Base-by-base conservation (phyloP, 2,113 vertebrate genomes). In the Camelus dromedarius region DNA sequence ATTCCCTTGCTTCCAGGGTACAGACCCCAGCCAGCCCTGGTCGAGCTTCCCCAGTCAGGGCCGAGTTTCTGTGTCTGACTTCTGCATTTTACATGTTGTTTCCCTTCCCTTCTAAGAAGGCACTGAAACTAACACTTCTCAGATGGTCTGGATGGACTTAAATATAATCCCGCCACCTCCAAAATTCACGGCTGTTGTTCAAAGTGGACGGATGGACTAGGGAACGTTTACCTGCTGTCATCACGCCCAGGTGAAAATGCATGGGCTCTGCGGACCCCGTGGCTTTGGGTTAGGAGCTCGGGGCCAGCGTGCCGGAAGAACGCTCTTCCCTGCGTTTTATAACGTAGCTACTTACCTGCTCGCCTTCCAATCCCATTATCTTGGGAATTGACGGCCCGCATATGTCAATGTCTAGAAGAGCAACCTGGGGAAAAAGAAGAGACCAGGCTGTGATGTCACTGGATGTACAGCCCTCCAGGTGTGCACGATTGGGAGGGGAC, bases 301-400 rank as follows among this genome's bases (percentile, higher is more conserved):
- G 58, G 1, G 42, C 19, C 0, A 4, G 30, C 26, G 3, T 58
- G 18, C 60, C 8, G 5, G 13, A 30, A 56, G 52, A 86, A 50
- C 16, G 69, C 8, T n/a, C 15, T 6, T 14, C 22, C 26, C 30
- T 1, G 12, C 0, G 5, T 3, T 50, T 28, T 18, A 48, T 50
- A 5, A 7, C 0, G 5, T 0, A 2, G 38, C 26, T 24, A 15
- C 38, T 79, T 97, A 99, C 99, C 99, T 99, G 99, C 26, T 99
- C 99, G 95, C 99, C 99, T 94, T 99, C 99, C 15, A 99, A 96
- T 3, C 99, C 99, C 99, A 99, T 99, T 14, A 99, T 99, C 98
- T 99, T 99, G 1, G 99, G 99, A 93, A 99, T 99, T 0, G 99
- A 99, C 0, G 99, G 99, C 76, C 99, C 99, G 38, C 99, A 99